Conservation (phyloP, 2,888 invertebrate species). For the Drosophila leonis region DNA sequence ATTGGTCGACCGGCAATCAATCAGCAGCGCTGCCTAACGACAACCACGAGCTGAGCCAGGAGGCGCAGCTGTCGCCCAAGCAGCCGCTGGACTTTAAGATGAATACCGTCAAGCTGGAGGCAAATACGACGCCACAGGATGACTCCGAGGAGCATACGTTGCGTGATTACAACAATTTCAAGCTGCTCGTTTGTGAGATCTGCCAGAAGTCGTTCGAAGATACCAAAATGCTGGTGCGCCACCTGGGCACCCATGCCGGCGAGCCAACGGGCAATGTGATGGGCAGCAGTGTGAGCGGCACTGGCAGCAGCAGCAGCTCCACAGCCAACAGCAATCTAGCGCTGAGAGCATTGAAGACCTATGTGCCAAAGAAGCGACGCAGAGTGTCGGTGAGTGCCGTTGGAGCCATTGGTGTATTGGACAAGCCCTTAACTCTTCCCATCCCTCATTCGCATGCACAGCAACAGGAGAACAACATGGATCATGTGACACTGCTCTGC, state of each 20-base stretch:
- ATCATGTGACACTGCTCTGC: constrained; percentile 91
- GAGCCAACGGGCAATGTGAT: constrained; percentile 83
- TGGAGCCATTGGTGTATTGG: constrained; percentile 44
- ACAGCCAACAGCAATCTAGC: constrained; percentile 52
- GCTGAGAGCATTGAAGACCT: constrained; percentile 72
- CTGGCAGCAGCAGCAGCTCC: constrained; percentile 42
- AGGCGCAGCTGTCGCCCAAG: constrained; percentile 68
- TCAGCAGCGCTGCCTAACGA: constrained; percentile 40
- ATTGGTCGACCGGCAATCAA: constrained; percentile 87
- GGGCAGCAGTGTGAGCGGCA: constrained; percentile 33
- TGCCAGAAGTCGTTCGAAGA: constrained; percentile 93
- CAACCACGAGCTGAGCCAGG: constrained; percentile 55
- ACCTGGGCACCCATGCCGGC: constrained; percentile 91
- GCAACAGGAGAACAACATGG: constrained; percentile 87
- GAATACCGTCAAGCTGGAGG: constrained; percentile 72
- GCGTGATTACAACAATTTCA: constrained; percentile 87
- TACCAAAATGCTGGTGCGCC: constrained; percentile 93
- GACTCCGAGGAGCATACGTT: constrained; percentile 74
- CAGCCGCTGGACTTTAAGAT: constrained; percentile 81
- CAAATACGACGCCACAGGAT: constrained; percentile 57
- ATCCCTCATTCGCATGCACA: constrained; percentile 55
- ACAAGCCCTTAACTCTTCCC: constrained; percentile 51
- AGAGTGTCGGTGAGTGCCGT: constrained; percentile 86
- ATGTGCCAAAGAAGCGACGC: constrained; percentile 85
- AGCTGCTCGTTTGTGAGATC: constrained; percentile 92